These are phyloP conservation scores for Lithophane leautieri DNA, from an alignment of 2,888 invertebrate genomes.

Conservation along the genomic window DNA sequence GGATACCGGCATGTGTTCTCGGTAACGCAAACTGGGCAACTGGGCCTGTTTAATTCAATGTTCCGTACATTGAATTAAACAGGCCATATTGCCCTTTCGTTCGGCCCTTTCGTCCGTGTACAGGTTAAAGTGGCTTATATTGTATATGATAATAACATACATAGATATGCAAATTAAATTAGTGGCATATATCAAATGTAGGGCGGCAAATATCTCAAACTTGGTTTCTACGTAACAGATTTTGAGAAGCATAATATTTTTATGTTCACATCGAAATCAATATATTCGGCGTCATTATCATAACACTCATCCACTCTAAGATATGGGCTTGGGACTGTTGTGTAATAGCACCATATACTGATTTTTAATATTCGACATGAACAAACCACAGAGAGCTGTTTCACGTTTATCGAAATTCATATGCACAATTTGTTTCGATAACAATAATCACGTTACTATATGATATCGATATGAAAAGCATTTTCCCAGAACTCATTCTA, in stretches of 20 bases:
- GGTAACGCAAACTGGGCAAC: conserved; percentile 32
- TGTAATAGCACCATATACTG: neutral
- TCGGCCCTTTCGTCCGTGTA: conserved; percentile 30
- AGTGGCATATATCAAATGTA: conserved; percentile 31
- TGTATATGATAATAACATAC: conserved; percentile 19
- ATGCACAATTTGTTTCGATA: neutral
- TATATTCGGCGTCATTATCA: neutral
- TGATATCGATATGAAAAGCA: conserved; percentile 16
- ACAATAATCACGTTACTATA: neutral
- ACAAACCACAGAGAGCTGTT: conserved; percentile 14
- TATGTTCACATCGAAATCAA: neutral
- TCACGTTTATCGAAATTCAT: conserved; percentile 32
- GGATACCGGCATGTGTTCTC: conserved; percentile 34
- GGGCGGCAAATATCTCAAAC: conserved; percentile 6
- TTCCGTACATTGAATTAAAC: conserved; percentile 47
- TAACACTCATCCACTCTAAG: neutral
- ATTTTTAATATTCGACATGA: conserved; percentile 26
- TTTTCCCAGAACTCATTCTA: neutral
- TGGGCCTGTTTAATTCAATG: too few species aligned
- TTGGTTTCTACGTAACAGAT: conserved; percentile 4
- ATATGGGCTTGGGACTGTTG: neutral
- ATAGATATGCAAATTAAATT: conserved; percentile 26
- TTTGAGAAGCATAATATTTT: neutral
- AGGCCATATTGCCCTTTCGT: conserved; percentile 52
- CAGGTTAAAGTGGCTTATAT: conserved; percentile 29